Conservation (phyloP, 2,113 vertebrate genomes). For the Brachionichthys hirsutus region DNA sequence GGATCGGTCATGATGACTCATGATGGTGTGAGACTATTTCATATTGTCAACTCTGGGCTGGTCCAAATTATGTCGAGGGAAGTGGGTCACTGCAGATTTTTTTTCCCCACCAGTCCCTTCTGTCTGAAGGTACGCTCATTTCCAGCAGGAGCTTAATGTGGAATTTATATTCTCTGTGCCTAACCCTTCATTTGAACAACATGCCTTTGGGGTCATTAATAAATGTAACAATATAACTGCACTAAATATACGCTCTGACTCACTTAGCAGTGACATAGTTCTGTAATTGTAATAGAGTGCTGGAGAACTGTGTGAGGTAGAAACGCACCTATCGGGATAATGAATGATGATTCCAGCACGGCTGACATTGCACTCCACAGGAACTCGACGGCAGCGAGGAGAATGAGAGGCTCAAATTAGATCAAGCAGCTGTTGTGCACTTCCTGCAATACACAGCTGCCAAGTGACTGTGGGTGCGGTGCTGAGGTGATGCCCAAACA, state of each 20-base stretch:
- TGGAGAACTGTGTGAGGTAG: conserved; percentile 15
- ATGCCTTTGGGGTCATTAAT: conserved; percentile 36
- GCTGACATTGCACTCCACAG: conserved; percentile 75
- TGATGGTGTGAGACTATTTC: neutral
- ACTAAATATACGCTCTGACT: conserved; percentile 4
- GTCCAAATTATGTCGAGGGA: conserved; percentile 38
- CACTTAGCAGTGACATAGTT: neutral
- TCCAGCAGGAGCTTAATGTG: conserved; percentile 32
- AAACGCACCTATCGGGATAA: conserved; percentile 54
- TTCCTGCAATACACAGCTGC: conserved; percentile 64
- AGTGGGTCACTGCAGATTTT: conserved; percentile 60
- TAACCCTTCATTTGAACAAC: conserved; percentile 23
- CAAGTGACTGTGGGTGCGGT: conserved; percentile 63
- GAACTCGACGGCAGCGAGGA: conserved; percentile 71
- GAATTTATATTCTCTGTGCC: conserved; percentile 34
- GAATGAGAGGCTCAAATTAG: conserved; percentile 67
- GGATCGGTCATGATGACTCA: conserved; percentile 34
- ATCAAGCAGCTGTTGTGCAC: conserved; percentile 71
- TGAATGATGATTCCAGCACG: conserved; percentile 66
- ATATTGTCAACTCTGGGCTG: conserved; percentile 20
- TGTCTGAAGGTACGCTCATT: conserved; percentile 29
- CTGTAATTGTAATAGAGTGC: neutral
- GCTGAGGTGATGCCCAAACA: conserved; percentile 59
- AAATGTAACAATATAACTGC: conserved; percentile 22
- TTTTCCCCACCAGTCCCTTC: conserved; percentile 20